Evolutionary conservation across 2,113 vertebrate genomes (phyloP), one percentile per base, ranked within the genome.

Genomic region (Zosterops hypoxanthus): DNA sequence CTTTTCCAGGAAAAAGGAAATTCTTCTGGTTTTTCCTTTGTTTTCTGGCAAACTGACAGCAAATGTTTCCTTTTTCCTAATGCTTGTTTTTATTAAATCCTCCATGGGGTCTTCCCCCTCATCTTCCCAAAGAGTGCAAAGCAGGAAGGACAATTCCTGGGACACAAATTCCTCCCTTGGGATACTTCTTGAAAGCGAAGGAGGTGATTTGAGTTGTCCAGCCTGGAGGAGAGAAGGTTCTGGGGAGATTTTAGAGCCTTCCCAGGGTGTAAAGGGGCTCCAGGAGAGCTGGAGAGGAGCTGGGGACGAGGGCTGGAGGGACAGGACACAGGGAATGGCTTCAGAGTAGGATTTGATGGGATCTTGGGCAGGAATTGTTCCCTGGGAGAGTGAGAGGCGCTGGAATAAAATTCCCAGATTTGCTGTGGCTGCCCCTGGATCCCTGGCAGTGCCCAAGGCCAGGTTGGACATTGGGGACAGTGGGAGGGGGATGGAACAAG

Each of bases 311-410:
- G 66, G 0, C 0, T 10, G 42, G 5, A 80, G 57, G 66, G 59
- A 5, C 42, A 72, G 76, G 6, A 49, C 0, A 0, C 21, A 42
- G 76, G 75, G 66, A 64, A 72, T 72, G 57, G 56, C 52, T 29
- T 24, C 3, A 65, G 6, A 9, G 50, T 4, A 47, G 69, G 49
- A 3, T 0, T 33, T 2, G 69, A 0, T 56, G 64, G 64, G 73
- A 70, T 13, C 0, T 13, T 6, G 84, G 64, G 23, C 1, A 46
- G 39, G 73, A 53, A 78, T 68, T 68, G 11, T 12, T 77, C 25
- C 25, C 46, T 44, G 59, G 17, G 3, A 64, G 41, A 41, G 41
- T 46, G 72, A 20, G 31, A 52, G 26, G 17, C 0, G 0, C 57
- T 55, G 68, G 57, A 0, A 33, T 8, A 9, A 8, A 8, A 8